Evolutionary conservation across 2,113 vertebrate genomes (phyloP), one percentile per base, ranked within the genome.

Genomic region (Bostrychus sinensis): DNA sequence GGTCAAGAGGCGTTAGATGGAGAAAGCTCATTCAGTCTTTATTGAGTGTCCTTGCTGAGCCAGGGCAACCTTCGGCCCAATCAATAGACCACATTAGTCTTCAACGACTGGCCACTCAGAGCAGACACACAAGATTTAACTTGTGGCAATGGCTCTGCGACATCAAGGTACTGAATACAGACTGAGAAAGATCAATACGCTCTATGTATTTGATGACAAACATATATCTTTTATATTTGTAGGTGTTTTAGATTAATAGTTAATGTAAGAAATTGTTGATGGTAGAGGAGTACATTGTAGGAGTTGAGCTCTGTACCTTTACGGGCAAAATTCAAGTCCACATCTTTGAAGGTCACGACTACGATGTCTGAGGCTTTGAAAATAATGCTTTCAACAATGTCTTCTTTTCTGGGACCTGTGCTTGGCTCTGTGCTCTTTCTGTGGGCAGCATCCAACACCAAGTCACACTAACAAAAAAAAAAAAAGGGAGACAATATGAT

Each of bases 281-380:
- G 28, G 3, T n/a, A n/a, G n/a, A n/a, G 28, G 4, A 30, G 7
- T 32, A 32, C 8, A 7, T 32, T 32, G 30, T 5, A 7, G 30
- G 28, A 30, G 28, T 7, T 28, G 45, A 1, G 12, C 41, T 75
- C 23, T 26, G 26, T 91, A 99, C 97, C 97, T 98, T 95, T 97
- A 84, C 92, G 93, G 58, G 97, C 97, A 30, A 95, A 99, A 91
- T 94, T 98, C 80, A 95, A 93, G 87, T 99, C 97, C 88, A 96
- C 96, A 75, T 99, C 97, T 93, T 96, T 97, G 89, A 98, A 99
- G 77, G 96, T 95, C 81, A 97, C 95, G 86, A 96, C 93, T 32
- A 99, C 95, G 39, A 98, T 95, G 75, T 99, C 96, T 12, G 95
- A 96, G 75, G 96, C 93, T 90, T 98, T 99, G 91, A 99, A 99